phyloP scores from a whole-genome alignment of 2,797 vertebrate species.

The Squalus acanthias region DNA sequence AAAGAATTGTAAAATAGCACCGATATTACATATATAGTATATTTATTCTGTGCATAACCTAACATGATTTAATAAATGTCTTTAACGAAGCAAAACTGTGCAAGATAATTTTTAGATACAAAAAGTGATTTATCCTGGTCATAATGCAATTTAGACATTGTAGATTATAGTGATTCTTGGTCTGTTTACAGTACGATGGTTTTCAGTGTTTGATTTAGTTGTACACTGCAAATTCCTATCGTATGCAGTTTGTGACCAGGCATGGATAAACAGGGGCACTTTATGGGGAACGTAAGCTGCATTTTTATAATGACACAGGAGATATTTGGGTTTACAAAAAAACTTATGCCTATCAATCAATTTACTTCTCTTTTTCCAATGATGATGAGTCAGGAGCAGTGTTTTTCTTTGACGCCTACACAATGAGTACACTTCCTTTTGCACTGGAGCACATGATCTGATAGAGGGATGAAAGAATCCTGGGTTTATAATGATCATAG shows the following conservation, averaged over 20 bases:
- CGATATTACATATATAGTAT: slow-evolving; percentile 4
- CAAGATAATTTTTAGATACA: slow-evolving; percentile 26
- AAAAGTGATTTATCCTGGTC: background rate
- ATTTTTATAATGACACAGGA: background rate
- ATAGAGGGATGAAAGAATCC: background rate
- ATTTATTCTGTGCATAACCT: slow-evolving; percentile 30
- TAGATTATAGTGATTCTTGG: background rate
- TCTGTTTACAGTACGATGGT: slow-evolving; percentile 27
- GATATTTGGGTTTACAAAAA: background rate
- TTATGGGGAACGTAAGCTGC: slow-evolving; percentile 16
- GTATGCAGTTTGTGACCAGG: slow-evolving; percentile 14
- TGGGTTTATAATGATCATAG: background rate
- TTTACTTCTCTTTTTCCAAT: background rate
- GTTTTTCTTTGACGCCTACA: background rate
- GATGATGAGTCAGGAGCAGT: background rate
- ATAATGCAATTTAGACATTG: slow-evolving; percentile 3
- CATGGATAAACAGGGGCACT: slow-evolving; percentile 28
- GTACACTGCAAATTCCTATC: background rate
- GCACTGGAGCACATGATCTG: too few relatives aligned
- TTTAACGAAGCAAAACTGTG: slow-evolving; percentile 17
- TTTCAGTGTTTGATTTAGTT: slow-evolving; percentile 16
- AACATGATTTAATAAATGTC: slow-evolving; percentile 33
- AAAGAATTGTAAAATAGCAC: slow-evolving; percentile 35
- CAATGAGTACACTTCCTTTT: background rate
- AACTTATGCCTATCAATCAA: background rate